A percentile compares a stretch with the other conserved stretches of the same genome.
These are phyloP conservation scores for Malurus elegans DNA, from an alignment of 2,113 vertebrate species.

Conservation along the genomic window DNA sequence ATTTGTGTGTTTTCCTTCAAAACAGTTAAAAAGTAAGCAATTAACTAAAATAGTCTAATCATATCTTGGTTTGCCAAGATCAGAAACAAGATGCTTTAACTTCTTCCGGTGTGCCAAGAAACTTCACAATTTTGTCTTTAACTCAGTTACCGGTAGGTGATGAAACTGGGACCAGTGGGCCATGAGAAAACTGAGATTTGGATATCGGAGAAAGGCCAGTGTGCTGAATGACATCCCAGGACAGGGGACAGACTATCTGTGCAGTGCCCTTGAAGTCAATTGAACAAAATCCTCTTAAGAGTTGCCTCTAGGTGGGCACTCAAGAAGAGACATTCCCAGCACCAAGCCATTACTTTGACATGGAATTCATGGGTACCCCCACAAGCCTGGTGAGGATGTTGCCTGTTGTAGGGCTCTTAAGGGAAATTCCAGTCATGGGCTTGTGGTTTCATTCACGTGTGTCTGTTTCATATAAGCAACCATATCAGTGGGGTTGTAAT, in stretches of 20 bases:
- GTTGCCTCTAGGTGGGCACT: too few relatives aligned
- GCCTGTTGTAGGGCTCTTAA: background rate
- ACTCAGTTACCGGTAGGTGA: background rate
- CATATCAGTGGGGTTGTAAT: too few relatives aligned
- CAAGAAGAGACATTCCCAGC: background rate
- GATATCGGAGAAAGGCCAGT: background rate
- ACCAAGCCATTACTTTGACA: background rate
- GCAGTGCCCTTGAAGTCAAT: background rate
- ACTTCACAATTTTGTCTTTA: background rate
- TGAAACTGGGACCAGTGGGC: background rate
- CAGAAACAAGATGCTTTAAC: background rate
- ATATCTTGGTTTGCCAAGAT: background rate
- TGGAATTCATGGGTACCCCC: background rate
- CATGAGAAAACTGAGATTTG: background rate
- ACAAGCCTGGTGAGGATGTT: background rate
- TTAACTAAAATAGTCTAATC: background rate
- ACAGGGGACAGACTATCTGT: too few relatives aligned
- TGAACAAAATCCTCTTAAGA: background rate
- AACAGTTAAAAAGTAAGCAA: background rate
- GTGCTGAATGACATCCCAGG: background rate
- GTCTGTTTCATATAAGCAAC: background rate
- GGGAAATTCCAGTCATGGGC: too few relatives aligned
- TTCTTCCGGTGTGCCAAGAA: background rate
- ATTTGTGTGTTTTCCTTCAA: background rate
- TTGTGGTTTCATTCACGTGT: background rate